phyloP scores from a whole-genome alignment of 2,888 invertebrate species.

The Rotaria magnacalcarata region DNA sequence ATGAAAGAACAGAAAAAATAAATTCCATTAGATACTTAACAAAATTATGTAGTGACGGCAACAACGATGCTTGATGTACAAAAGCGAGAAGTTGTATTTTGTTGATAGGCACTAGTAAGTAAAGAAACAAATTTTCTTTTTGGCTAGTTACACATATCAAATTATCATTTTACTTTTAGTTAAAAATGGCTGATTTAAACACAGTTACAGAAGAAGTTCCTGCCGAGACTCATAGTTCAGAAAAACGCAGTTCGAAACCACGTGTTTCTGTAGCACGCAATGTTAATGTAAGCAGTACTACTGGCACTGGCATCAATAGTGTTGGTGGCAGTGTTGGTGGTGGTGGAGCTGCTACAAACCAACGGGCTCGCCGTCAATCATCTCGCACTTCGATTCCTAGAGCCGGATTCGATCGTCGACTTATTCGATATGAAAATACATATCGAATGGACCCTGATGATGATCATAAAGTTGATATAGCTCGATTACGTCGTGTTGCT shows the following conservation, averaged over 20 bases:
- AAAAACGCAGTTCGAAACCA: neutral
- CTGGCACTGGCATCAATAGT: neutral
- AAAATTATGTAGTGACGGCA: neutral
- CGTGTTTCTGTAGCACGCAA: neutral
- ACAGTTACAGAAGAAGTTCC: neutral
- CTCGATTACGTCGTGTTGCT: constrained; percentile 47
- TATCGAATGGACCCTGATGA: constrained; percentile 41
- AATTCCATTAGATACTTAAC: neutral
- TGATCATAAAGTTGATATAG: constrained; percentile 41
- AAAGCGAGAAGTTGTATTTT: neutral
- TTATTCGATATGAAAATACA: constrained; percentile 40
- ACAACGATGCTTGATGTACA: neutral
- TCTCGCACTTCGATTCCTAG: neutral
- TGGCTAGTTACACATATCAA: too few relatives aligned
- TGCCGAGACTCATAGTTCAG: neutral
- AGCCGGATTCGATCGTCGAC: neutral
- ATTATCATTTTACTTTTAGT: too few relatives aligned
- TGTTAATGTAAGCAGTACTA: neutral
- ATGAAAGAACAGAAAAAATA: neutral
- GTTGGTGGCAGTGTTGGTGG: neutral
- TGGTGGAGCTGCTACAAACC: neutral
- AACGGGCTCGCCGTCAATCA: neutral
- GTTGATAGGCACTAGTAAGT: too few relatives aligned
- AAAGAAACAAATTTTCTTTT: too few relatives aligned
- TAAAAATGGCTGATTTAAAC: neutral